These are phyloP conservation scores for Meandrusa payeni DNA, from an alignment of 2,888 invertebrate genomes.

Conservation along the genomic window DNA sequence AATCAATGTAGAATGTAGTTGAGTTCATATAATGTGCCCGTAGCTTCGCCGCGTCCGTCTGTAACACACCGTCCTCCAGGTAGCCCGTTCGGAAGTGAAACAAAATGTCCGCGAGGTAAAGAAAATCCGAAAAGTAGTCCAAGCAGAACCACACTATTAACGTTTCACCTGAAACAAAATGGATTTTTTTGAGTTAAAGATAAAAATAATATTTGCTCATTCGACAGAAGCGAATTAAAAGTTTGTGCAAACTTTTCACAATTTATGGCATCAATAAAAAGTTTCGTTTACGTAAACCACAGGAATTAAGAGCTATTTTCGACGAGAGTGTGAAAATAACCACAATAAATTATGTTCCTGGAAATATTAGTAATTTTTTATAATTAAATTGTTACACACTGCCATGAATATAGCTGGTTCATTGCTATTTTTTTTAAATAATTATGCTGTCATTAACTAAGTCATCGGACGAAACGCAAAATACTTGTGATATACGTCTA, in stretches of 20 bases:
- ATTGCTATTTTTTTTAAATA: too few relatives aligned
- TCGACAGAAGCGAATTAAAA: not conserved
- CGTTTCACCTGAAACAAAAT: constrained; percentile 86
- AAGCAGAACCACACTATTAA: constrained; percentile 97
- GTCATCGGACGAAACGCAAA: constrained; percentile 39
- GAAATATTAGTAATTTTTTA: too few relatives aligned
- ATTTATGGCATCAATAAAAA: constrained; percentile 34
- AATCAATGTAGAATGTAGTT: constrained; percentile 98
- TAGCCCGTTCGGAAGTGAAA: constrained; percentile 99
- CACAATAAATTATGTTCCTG: too few relatives aligned
- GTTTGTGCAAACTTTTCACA: constrained; percentile 18
- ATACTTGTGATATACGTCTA: too few relatives aligned
- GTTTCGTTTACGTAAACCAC: constrained; percentile 34
- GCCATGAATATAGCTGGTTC: too few relatives aligned
- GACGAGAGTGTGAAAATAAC: constrained; percentile 34
- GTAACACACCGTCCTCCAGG: constrained; percentile 97
- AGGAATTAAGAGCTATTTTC: constrained; percentile 33
- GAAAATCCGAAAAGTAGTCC: constrained; percentile 97
- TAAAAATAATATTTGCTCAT: constrained; percentile 11
- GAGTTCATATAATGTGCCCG: constrained; percentile 98
- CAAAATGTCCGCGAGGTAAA: constrained; percentile 97
- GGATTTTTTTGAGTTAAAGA: constrained; percentile 17
- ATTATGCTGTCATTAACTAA: too few relatives aligned
- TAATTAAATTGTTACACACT: too few relatives aligned
- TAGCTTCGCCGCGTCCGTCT: constrained; percentile 96